Conservation (phyloP, 2,888 invertebrate genomes). For the Mythimna loreyi region DNA sequence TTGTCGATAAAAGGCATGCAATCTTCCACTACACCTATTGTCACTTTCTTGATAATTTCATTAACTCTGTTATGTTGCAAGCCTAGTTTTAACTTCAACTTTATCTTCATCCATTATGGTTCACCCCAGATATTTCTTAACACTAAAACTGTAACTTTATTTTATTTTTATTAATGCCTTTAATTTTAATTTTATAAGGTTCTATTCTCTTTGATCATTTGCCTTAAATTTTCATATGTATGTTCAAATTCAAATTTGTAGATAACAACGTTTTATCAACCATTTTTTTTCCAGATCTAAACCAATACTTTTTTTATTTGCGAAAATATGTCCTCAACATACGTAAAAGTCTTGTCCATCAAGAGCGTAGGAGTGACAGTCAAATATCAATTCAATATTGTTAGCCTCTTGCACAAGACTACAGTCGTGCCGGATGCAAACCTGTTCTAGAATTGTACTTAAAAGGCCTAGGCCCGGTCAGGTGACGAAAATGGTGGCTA, state of each 20-base stretch:
- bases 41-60: conserved; percentile 1
- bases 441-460: conserved; percentile 67
- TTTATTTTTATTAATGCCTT: no score
- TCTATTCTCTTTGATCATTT: no score
- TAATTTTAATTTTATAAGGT: no score
- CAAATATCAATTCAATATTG: conserved; percentile 53
- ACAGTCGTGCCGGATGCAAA: conserved; percentile 64
- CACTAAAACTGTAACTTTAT: no score
- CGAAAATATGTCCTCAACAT: conserved; percentile 7
- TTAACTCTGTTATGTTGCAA: conserved; percentile 1
- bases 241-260: neutral
- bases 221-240: no score
- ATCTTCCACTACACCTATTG: neutral
- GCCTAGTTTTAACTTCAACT: neutral
- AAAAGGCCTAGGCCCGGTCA: conserved; percentile 59
- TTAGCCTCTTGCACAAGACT: conserved; percentile 53
- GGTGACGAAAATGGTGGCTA: conserved; percentile 58
- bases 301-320: neutral
- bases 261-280: neutral
- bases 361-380: conserved; percentile 60
- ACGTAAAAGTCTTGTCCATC: conserved; percentile 54
- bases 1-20: conserved; percentile 3
- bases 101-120: no score
- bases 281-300: neutral
- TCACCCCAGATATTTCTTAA: no score